These are phyloP conservation scores for Pelagia noctiluca DNA, from an alignment of 30 jellyfish, hydroid and myxozoan genomes.

Conservation along the genomic window DNA sequence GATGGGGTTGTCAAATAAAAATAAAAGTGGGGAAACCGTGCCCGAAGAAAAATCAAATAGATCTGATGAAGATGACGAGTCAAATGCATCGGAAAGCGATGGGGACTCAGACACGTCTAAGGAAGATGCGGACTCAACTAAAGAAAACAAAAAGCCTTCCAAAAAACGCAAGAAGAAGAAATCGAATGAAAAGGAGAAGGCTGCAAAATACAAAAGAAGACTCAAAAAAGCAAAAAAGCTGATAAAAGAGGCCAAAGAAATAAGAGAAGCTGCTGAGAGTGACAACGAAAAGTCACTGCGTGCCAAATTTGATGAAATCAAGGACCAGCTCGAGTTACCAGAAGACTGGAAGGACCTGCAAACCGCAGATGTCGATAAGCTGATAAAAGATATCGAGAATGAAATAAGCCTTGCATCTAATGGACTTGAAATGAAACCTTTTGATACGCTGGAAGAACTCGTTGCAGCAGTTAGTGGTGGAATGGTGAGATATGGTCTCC, in stretches of 20 bases:
- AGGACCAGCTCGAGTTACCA: too few species aligned
- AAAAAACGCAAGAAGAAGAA: not conserved
- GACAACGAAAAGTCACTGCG: not conserved
- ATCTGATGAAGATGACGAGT: not conserved
- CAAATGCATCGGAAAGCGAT: too few species aligned
- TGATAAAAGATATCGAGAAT: too few species aligned
- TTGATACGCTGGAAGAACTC: not conserved
- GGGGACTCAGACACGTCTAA: too few species aligned
- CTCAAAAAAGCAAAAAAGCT: too few species aligned
- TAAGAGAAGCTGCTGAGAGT: conserved; percentile 1
- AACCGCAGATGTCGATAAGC: not conserved
- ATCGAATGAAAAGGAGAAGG: not conserved
- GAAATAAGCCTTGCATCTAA: too few species aligned
- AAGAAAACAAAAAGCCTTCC: not conserved
- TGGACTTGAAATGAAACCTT: too few species aligned
- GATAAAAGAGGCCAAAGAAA: not conserved
- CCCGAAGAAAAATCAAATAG: not conserved
- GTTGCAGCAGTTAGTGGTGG: conserved; percentile 7
- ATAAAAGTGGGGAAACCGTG: not conserved
- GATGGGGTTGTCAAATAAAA: not conserved
- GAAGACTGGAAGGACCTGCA: not conserved
- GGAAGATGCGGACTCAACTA: not conserved
- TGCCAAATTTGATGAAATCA: not conserved
- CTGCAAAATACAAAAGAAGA: too few species aligned
- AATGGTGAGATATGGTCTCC: not conserved